Percentiles rank a stretch among this genome's conserved stretches.
These are phyloP conservation scores for Pseudomyrmex concolor DNA, from an alignment of 1,140 invertebrate genomes.

Conservation along the genomic window DNA sequence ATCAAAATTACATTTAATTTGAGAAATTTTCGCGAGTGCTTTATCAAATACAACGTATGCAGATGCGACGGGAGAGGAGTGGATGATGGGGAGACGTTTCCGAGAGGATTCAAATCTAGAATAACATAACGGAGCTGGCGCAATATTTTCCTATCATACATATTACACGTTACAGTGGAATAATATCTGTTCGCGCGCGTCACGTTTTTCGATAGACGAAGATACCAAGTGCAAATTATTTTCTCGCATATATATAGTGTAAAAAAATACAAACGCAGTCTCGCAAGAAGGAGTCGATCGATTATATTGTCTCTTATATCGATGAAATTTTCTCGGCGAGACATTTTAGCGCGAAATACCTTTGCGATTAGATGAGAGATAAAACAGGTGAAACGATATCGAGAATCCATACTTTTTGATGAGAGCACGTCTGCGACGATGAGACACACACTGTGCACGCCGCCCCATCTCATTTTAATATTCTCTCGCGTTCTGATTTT, in stretches of 20 bases:
- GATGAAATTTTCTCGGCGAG: conserved; percentile 38
- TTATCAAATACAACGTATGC: not conserved
- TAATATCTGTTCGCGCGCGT: conserved; percentile 1
- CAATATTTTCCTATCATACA: conserved; percentile 11
- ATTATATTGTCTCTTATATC: conserved; percentile 28
- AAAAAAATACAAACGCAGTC: conserved; percentile 6
- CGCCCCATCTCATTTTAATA: conserved; percentile 27
- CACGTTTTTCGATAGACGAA: not conserved
- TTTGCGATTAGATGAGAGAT: not conserved
- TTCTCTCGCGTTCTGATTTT: conserved; percentile 37
- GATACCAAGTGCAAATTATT: conserved; percentile 56
- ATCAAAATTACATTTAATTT: conserved; percentile 11
- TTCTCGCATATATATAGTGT: conserved; percentile 20
- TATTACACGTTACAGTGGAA: conserved; percentile 29
- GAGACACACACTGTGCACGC: not conserved
- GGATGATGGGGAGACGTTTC: too few relatives aligned
- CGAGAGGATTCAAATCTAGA: not conserved
- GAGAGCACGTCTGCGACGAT: not conserved
- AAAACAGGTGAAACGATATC: not conserved
- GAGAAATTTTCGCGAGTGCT: not conserved
- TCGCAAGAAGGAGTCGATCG: not conserved
- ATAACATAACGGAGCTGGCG: conserved; percentile 12
- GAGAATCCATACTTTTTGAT: not conserved
- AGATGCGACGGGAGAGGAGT: too few relatives aligned
- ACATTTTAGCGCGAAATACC: conserved; percentile 10